These are phyloP conservation scores for Ahaetulla prasina DNA, from an alignment of 2,113 vertebrate species.

Conservation along the genomic window DNA sequence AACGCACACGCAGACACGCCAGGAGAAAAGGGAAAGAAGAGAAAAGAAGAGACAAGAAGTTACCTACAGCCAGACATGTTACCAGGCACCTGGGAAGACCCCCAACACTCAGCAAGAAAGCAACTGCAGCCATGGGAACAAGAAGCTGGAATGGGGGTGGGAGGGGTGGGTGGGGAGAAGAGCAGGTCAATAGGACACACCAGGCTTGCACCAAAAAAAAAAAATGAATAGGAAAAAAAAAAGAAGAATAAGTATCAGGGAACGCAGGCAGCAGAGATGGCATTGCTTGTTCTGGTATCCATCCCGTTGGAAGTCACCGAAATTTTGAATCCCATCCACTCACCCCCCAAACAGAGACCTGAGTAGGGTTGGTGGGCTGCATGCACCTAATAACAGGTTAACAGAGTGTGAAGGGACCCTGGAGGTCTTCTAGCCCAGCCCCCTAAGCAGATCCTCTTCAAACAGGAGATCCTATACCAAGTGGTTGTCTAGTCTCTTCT, in stretches of 20 bases:
- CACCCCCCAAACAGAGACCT: neutral
- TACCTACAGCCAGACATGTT: constrained; percentile 48
- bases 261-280: neutral
- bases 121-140: neutral
- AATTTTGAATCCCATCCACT: neutral
- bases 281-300: neutral
- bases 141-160: neutral
- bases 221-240: too few relatives aligned
- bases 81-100: constrained; percentile 3
- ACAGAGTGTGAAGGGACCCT: neutral
- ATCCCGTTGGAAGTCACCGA: neutral
- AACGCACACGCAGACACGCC: constrained; percentile 50
- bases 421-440: neutral
- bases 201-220: neutral
- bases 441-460: too few relatives aligned
- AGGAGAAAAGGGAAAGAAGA: constrained; percentile 58
- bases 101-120: neutral
- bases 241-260: neutral
- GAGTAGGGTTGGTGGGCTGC: neutral
- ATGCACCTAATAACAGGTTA: too few relatives aligned
- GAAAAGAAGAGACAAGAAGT: constrained; percentile 70
- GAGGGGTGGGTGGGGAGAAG: neutral
- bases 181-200: neutral
- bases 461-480: neutral
- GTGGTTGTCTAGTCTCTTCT: too few relatives aligned